Evolutionary conservation across 64 coral and sea anemone genomes (phyloP).

Genomic region (Montipora sp.): DNA sequence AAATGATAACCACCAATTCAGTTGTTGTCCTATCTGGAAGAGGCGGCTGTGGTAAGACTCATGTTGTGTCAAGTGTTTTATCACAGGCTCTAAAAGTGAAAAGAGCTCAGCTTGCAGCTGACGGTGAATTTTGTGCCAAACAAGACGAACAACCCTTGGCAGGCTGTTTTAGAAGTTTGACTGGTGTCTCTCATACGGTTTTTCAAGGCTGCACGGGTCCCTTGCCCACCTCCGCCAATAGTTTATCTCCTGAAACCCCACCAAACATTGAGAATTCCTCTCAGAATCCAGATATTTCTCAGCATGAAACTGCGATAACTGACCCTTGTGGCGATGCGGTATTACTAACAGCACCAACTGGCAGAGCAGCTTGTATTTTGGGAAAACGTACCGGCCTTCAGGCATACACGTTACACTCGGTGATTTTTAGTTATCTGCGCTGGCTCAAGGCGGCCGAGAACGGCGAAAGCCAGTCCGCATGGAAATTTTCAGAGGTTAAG

Average conservation of each 20-base stretch:
- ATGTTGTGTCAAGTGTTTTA: constrained; percentile 59
- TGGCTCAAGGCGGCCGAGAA: constrained; percentile 16
- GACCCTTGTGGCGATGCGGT: constrained; percentile 35
- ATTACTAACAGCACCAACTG: constrained; percentile 74
- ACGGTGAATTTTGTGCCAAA: not conserved
- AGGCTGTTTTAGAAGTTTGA: no score
- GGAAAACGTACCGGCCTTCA: constrained; percentile 40
- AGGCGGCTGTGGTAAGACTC: constrained; percentile 72
- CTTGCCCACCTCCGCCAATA: no score
- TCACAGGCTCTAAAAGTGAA: constrained; percentile 2
- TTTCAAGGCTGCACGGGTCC: no score
- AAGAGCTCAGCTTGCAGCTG: not conserved
- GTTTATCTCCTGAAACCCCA: no score
- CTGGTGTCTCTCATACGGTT: no score
- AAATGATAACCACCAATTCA: constrained; percentile 40
- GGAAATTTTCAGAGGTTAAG: constrained; percentile 62
- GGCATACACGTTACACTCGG: constrained; percentile 66
- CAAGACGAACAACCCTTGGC: not conserved
- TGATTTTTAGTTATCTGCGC: constrained; percentile 58
- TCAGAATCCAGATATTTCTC: no score
- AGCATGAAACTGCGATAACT: not conserved
- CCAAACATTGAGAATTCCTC: no score
- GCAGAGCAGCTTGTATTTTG: constrained; percentile 72
- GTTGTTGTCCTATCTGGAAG: constrained; percentile 72
- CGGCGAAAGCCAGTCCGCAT: not conserved